phyloP scores from a whole-genome alignment of 2,888 invertebrate genomes.

The Euplagia quadripunctaria region DNA sequence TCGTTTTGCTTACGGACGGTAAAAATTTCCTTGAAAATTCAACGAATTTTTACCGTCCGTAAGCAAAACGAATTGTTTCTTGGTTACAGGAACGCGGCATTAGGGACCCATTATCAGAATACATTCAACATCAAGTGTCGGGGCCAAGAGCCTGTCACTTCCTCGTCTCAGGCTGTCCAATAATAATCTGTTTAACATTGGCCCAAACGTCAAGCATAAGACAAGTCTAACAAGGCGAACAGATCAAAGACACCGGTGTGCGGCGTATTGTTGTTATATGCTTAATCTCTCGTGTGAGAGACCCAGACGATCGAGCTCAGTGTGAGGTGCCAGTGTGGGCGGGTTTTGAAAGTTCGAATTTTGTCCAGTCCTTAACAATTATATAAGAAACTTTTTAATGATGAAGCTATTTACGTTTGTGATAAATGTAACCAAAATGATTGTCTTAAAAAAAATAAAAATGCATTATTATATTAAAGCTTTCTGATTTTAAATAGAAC shows the following conservation, averaged over 20 bases:
- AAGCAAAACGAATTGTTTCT: too few relatives aligned
- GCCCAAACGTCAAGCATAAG: constrained; percentile 22
- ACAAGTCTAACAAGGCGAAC: constrained; percentile 55
- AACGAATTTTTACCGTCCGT: too few relatives aligned
- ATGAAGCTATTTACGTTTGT: not conserved
- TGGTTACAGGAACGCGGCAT: too few relatives aligned
- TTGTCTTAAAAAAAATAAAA: too few relatives aligned
- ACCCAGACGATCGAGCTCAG: not conserved
- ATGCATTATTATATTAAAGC: too few relatives aligned
- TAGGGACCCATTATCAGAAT: too few relatives aligned
- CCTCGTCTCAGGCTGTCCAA: constrained; percentile 10
- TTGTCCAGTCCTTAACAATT: too few relatives aligned
- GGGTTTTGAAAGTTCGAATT: not conserved
- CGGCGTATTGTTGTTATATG: constrained; percentile 43
- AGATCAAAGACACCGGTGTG: constrained; percentile 46
- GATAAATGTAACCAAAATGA: not conserved
- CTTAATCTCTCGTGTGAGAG: constrained; percentile 58
- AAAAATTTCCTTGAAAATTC: too few relatives aligned
- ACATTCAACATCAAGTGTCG: constrained; percentile 9
- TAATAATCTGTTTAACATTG: constrained; percentile 21
- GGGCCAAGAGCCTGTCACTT: constrained; percentile 7
- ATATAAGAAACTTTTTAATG: not conserved
- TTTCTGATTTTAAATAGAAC: too few relatives aligned
- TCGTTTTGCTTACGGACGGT: too few relatives aligned
- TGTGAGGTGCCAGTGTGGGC: constrained; percentile 28